Conservation (phyloP, 1,140 invertebrate genomes). For the Tribolium madens region DNA sequence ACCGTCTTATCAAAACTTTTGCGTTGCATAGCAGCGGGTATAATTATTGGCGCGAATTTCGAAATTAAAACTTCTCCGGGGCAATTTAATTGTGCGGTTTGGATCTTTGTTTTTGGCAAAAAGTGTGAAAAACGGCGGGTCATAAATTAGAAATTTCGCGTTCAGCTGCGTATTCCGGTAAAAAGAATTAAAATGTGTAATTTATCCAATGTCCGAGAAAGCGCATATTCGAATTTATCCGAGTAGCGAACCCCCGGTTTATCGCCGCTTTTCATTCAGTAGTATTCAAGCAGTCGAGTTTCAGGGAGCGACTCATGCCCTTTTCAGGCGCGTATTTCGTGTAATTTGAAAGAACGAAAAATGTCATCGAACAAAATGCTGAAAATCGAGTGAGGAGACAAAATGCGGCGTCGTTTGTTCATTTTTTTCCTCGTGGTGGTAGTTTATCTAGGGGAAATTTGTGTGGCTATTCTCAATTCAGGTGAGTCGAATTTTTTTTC, state of each 20-base stretch:
- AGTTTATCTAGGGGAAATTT: background rate
- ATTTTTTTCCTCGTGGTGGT: background rate
- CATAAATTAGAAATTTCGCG: too few species aligned
- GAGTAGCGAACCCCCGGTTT: constrained; percentile 20
- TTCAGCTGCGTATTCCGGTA: too few species aligned
- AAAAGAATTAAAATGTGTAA: too few species aligned
- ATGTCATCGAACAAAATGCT: background rate
- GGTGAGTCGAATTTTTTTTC: background rate
- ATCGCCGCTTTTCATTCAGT: constrained; percentile 32
- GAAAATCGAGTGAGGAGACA: background rate
- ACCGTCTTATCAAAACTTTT: too few species aligned
- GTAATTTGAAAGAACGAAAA: background rate
- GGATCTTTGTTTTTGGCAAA: too few species aligned
- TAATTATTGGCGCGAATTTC: too few species aligned
- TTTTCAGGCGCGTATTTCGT: background rate
- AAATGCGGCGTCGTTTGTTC: background rate
- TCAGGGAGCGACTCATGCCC: background rate
- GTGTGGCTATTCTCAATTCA: background rate
- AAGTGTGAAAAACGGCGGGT: too few species aligned
- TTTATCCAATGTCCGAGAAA: constrained; percentile 13
- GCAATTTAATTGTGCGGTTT: too few species aligned
- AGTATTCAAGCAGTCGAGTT: constrained; percentile 12
- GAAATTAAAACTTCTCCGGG: too few species aligned
- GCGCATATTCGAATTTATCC: constrained; percentile 20
- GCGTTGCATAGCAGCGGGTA: too few species aligned